A percentile compares a stretch with the other conserved stretches of the same genome.
Evolutionary conservation across 1,140 invertebrate species (phyloP).

Genomic region (Drosophila trapezifrons): DNA sequence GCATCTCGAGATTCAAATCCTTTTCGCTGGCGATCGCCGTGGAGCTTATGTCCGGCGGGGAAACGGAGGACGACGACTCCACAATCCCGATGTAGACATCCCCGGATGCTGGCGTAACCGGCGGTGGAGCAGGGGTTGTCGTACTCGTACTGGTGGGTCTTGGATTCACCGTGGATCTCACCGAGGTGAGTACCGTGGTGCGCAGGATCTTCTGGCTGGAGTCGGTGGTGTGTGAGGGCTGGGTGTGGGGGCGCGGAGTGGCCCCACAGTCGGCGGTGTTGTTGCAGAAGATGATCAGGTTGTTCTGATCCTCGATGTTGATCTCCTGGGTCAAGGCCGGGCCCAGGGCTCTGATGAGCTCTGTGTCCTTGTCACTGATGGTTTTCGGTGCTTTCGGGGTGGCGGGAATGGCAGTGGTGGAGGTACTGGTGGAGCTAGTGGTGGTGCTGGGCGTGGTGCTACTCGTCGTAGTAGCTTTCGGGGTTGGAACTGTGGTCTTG

Average conservation of each 20-base stretch:
- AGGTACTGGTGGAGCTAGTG: constrained; percentile 10
- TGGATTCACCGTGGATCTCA: constrained; percentile 72
- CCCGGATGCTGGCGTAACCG: background rate
- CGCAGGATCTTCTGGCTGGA: constrained; percentile 66
- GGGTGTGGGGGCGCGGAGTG: constrained; percentile 52
- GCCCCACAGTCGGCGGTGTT: constrained; percentile 60
- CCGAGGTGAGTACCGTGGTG: constrained; percentile 71
- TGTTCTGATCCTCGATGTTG: constrained; percentile 74
- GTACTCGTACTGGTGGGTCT: constrained; percentile 44
- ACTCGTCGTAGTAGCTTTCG: constrained; percentile 8
- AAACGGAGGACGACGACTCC: constrained; percentile 49
- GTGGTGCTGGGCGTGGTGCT: constrained; percentile 18
- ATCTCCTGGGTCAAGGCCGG: constrained; percentile 70
- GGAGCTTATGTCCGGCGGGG: constrained; percentile 66
- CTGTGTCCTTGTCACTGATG: constrained; percentile 70
- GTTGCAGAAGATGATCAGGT: constrained; percentile 78
- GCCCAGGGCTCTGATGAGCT: constrained; percentile 64
- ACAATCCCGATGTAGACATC: constrained; percentile 59
- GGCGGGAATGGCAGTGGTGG: constrained; percentile 8
- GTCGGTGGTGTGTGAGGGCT: constrained; percentile 57
- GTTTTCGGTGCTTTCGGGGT: constrained; percentile 27
- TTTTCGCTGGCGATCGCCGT: constrained; percentile 75
- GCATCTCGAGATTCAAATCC: constrained; percentile 85
- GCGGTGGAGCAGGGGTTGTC: constrained; percentile 11
- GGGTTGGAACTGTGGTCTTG: constrained; percentile 20